A percentile compares a stretch with the other conserved stretches of the same genome.
Conservation (phyloP, 2,888 invertebrate genomes). For the Scaptomyza cyrtandrae region DNA sequence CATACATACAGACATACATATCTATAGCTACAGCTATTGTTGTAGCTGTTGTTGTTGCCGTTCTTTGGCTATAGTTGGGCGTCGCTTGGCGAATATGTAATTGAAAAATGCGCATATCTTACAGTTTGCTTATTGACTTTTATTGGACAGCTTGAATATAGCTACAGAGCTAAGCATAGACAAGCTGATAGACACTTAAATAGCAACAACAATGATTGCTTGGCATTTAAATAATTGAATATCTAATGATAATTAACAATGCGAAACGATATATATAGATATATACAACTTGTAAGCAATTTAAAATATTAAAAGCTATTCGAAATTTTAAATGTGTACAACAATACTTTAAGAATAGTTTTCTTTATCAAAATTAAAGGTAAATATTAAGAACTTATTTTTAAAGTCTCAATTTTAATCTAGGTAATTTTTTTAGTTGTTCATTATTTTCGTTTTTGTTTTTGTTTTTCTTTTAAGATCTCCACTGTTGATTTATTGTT, state of each 20-base stretch:
- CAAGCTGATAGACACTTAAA: constrained; percentile 17
- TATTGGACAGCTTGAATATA: constrained; percentile 69
- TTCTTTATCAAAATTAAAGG: no score
- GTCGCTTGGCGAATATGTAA: constrained; percentile 64
- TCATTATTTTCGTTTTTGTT: no score
- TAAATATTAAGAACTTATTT: no score
- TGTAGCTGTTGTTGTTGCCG: constrained; percentile 1
- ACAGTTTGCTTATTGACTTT: constrained; percentile 71
- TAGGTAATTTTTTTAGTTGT: no score
- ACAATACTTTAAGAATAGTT: no score
- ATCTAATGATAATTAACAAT: constrained; percentile 11
- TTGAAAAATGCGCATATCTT: constrained; percentile 75
- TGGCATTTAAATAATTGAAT: constrained; percentile 8
- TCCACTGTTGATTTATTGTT: constrained; percentile 9
- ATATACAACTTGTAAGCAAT: not conserved
- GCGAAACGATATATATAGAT: not conserved
- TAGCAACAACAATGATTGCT: not conserved
- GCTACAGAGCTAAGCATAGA: constrained; percentile 10
- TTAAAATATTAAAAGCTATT: not conserved
- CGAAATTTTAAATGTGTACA: no score
- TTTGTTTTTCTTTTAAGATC: not conserved
- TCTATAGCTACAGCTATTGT: constrained; percentile 1
- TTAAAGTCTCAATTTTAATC: no score
- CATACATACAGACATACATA: not conserved
- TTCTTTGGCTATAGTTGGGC: constrained; percentile 32